Conservation (phyloP, 2,888 invertebrate genomes). For the Stegophylla sp. region DNA sequence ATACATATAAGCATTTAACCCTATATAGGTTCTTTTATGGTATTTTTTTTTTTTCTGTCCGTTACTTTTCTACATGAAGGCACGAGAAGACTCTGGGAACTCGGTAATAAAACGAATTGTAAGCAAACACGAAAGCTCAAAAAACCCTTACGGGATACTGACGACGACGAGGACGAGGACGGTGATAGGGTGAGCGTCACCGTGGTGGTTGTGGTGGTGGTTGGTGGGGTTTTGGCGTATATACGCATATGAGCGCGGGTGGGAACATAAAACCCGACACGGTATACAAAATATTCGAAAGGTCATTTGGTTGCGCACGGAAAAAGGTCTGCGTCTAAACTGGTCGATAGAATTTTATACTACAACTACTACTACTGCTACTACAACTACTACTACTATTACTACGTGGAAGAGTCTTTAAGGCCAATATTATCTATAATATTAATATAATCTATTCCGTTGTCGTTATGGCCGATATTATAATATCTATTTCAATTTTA, state of each 20-base stretch:
- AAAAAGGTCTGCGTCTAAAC: constrained; percentile 32
- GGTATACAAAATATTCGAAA: constrained; percentile 38
- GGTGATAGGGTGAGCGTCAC: constrained; percentile 1
- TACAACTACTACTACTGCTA: too few relatives aligned
- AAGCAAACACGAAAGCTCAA: constrained; percentile 27
- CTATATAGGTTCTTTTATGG: not conserved
- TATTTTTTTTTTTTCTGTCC: not conserved
- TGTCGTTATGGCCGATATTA: constrained; percentile 31
- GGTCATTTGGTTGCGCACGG: constrained; percentile 34
- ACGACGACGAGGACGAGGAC: constrained; percentile 19
- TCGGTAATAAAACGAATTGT: constrained; percentile 37
- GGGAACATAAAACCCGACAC: not conserved
- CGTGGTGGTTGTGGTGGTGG: too few relatives aligned
- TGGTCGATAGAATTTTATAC: constrained; percentile 32
- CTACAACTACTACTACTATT: too few relatives aligned
- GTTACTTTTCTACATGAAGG: not conserved
- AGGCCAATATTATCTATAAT: too few relatives aligned
- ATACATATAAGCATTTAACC: too few relatives aligned
- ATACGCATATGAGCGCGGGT: not conserved
- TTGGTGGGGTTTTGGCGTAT: not conserved
- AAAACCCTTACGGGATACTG: constrained; percentile 5
- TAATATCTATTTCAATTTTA: constrained; percentile 20
- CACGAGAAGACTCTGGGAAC: not conserved
- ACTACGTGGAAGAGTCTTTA: too few relatives aligned
- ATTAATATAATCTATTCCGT: too few relatives aligned